Evolutionary conservation across 2,113 vertebrate genomes (phyloP).

Genomic region (Bufo bufo): DNA sequence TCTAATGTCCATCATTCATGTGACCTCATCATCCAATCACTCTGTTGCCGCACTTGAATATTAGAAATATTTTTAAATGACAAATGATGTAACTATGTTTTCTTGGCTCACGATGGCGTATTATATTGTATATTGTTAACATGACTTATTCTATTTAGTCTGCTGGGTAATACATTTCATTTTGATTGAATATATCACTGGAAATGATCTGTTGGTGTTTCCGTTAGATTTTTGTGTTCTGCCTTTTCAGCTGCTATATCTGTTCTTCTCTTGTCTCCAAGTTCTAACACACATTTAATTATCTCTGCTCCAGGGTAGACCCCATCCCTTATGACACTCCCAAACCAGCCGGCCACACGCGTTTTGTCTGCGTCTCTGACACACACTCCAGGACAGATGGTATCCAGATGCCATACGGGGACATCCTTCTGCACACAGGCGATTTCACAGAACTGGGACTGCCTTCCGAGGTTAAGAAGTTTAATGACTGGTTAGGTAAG

Average conservation of each 20-base stretch:
- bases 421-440: constrained; percentile 96
- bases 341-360: constrained; percentile 95
- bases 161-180: neutral
- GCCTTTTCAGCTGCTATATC: constrained; percentile 14
- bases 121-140: neutral
- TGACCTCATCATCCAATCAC: too few relatives aligned
- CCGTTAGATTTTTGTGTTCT: constrained; percentile 20
- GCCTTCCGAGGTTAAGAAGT: constrained; percentile 99
- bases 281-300: constrained; percentile 57
- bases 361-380: constrained; percentile 97
- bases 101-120: neutral
- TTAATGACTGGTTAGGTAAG: constrained; percentile 99
- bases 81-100: too few relatives aligned
- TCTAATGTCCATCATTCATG: too few relatives aligned
- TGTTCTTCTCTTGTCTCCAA: neutral
- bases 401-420: constrained; percentile 99
- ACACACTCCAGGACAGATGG: constrained; percentile 99
- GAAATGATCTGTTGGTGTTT: constrained; percentile 5
- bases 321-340: constrained; percentile 96
- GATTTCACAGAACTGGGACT: constrained; percentile 99
- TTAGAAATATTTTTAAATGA: too few relatives aligned
- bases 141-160: neutral
- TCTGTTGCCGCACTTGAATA: too few relatives aligned
- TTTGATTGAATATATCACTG: neutral
- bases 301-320: constrained; percentile 90